phyloP scores from a whole-genome alignment of 2,888 invertebrate genomes.

The Sminthurinus aureus region DNA sequence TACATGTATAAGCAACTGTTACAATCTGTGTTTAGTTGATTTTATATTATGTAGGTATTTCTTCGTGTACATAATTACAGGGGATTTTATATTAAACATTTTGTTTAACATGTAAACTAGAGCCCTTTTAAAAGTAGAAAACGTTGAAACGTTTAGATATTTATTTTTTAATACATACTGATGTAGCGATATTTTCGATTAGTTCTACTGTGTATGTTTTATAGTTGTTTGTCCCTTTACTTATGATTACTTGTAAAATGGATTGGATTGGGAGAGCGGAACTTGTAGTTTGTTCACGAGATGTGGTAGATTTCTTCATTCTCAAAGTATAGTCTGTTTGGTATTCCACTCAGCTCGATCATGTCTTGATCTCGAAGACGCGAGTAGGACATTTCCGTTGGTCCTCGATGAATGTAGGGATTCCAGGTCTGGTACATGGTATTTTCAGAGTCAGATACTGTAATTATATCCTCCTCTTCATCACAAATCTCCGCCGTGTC shows the following conservation, averaged over 20 bases:
- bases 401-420: conserved; percentile 34
- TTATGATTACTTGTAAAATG: neutral
- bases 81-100: neutral
- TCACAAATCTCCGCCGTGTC: conserved; percentile 23
- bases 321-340: conserved; percentile 59
- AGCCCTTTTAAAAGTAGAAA: neutral
- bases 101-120: neutral
- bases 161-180: neutral
- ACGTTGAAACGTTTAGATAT: neutral
- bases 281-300: conserved; percentile 47
- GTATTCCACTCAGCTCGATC: conserved; percentile 60
- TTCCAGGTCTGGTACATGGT: conserved; percentile 17
- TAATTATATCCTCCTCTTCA: neutral
- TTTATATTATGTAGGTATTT: too few species aligned
- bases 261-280: neutral
- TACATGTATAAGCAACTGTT: too few species aligned
- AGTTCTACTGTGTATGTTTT: neutral
- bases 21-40: too few species aligned
- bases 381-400: conserved; percentile 53
- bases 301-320: conserved; percentile 60
- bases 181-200: neutral
- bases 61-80: neutral
- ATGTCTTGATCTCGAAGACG: conserved; percentile 53
- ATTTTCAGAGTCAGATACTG: conserved; percentile 13
- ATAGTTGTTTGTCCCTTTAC: neutral